These are phyloP conservation scores for Apis dorsata DNA, from an alignment of 1,140 invertebrate genomes.

Conservation along the genomic window DNA sequence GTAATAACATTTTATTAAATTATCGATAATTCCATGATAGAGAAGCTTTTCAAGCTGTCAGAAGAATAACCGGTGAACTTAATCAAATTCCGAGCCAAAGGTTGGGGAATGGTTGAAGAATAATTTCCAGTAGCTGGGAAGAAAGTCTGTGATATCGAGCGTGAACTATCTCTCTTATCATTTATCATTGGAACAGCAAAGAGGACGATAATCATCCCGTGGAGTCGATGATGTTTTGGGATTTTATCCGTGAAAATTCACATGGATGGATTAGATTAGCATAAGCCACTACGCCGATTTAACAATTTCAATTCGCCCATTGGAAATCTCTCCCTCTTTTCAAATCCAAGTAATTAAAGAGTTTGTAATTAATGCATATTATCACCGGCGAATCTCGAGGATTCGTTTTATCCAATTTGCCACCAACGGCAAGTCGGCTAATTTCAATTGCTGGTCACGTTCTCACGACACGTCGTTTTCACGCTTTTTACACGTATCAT, in stretches of 20 bases:
- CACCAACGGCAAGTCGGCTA: constrained; percentile 16
- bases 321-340: constrained; percentile 4
- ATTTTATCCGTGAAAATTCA: constrained; percentile 28
- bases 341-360: constrained; percentile 45
- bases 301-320: constrained; percentile 10
- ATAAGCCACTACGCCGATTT: constrained; percentile 10
- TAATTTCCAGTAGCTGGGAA: background rate
- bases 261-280: constrained; percentile 22
- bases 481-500: constrained; percentile 16
- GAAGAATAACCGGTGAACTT: background rate
- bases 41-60: background rate
- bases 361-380: constrained; percentile 50
- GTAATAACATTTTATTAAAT: background rate
- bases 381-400: constrained; percentile 4
- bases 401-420: constrained; percentile 34
- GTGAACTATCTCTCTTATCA: constrained; percentile 14
- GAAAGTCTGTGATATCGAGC: constrained; percentile 8
- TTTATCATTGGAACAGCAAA: constrained; percentile 35
- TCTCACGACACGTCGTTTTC: background rate
- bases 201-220: constrained; percentile 14
- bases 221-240: background rate
- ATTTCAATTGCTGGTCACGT: constrained; percentile 44
- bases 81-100: constrained; percentile 5
- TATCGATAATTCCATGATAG: background rate
- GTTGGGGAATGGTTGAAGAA: background rate